Base-by-base conservation (phyloP, 2,888 invertebrate species). In the Drosophila histrio region DNA sequence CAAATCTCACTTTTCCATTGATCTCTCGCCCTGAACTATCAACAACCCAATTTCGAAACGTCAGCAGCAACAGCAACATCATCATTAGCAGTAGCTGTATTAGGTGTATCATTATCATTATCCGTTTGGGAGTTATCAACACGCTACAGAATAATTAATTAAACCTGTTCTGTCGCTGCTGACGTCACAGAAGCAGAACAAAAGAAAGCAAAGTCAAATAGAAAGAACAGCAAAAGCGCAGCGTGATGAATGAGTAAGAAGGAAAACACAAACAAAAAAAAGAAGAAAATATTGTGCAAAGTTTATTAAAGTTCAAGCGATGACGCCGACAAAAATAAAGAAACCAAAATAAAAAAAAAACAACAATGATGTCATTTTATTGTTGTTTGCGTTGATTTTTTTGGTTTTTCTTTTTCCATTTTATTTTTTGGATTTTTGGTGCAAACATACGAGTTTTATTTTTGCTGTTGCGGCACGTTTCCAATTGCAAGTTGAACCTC, bases 231-330 rank as follows among this genome's bases (percentile, higher is more conserved):
- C n/a, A n/a, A n/a, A 58, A 75, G 26, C 77, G 58, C 52, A 68
- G 74, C 74, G 52, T 67, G 68, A 56, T 56, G 17, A 65, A 65
- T 78, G 77, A 59, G 28, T 43, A 61, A 49, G 59, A 50, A 52
- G 19, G 15, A 60, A 70, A 70, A 59, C 21, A 65, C 30, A 49
- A 32, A 56, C 17, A 24, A 6, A 17, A 38, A 24, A 34, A 3
- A 26, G 13, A 24, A 19, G 39, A 54, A 30, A 47, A 56, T 68
- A 64, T 78, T 70, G 76, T 87, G 73, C 83, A 87, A 89, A 85
- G 89, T 85, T 85, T 77, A 86, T 74, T 79, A 36, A 74, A 79
- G 84, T 89, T 85, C 89, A 89, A 67, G 59, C 57, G 41, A 32
- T 53, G 53, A 58, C 36, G 24, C 43, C 32, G 56, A 47, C 34